Base-by-base conservation (phyloP, 2,113 vertebrate species). In the Agelaius tricolor region DNA sequence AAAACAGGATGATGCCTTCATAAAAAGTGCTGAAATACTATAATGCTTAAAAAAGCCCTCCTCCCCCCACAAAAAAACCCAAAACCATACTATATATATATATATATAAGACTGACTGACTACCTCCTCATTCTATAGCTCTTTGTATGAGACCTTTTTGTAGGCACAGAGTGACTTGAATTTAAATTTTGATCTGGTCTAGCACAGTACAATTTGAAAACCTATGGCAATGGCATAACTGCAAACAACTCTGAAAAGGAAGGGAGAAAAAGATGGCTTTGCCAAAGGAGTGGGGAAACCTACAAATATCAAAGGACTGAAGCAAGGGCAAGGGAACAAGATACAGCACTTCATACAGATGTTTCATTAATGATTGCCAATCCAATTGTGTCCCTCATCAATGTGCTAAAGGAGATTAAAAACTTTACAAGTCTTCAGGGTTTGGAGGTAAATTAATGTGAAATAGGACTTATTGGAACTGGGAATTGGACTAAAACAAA, bases 321-420 rank as follows among this genome's bases (percentile, higher is more conserved):
- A 81, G 41, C 31, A 90, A 78, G 52, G 68, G 57, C 76, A 61
- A 39, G n/a, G 54, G 33, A 95, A 39, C 10, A 76, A 71, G 77
- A 89, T 51, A 41, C 27, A 89, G 59, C 72, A 33, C 62, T 89
- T 83, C 31, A 77, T 77, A 58, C 77, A 77, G 69, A 92, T 44
- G 78, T 87, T 96, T 91, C 77, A 37, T 87, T 92, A 92, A 67
- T 19, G 77, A 92, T 19, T 96, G 51, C 59, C 67, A 89, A 91
- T 76, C 33, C 77, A 94, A 80, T 94, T 92, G 84, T 57, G 44
- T 65, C 73, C 47, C 52, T 87, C 26, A 10, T 79, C 69, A 90
- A 71, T 0, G 0, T 92, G 91, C 58, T 87, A 85, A 83, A 94
- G 77, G 65, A 96, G 92, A 96, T 96, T 95, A 96, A 94, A 91